Conservation (phyloP, 2,113 vertebrate species). For the Pao palembangensis region DNA sequence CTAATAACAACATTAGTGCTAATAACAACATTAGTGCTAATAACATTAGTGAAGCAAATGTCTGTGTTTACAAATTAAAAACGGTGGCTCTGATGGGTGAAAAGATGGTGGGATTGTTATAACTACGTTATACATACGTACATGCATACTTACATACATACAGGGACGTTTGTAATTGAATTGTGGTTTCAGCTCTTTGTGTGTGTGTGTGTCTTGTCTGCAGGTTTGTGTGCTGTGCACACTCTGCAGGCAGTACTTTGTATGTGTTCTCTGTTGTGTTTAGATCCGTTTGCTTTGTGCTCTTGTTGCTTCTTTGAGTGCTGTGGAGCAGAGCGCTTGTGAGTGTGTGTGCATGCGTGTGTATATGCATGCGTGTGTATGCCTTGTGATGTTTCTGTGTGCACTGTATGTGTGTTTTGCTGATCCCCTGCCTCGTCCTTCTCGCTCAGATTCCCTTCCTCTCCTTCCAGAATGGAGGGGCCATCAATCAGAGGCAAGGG, state of each 20-base stretch:
- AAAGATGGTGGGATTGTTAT: too few relatives aligned
- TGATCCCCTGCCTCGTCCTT: constrained; percentile 29
- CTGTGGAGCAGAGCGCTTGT: constrained; percentile 13
- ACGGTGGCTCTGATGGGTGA: too few relatives aligned
- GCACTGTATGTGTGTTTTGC: constrained; percentile 43
- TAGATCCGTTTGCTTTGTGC: constrained; percentile 55
- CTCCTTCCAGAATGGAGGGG: constrained; percentile 70
- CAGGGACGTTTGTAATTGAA: too few relatives aligned
- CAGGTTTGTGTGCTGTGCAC: constrained; percentile 53
- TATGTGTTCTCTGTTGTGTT: constrained; percentile 58
- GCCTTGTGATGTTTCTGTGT: constrained; percentile 19
- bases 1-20: too few relatives aligned
- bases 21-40: too few relatives aligned
- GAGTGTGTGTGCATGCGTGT: constrained; percentile 11
- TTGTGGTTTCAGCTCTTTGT: neutral
- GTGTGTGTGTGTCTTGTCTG: constrained; percentile 28
- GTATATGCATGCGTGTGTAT: constrained; percentile 20
- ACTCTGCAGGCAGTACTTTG: constrained; percentile 56
- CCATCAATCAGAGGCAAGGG: constrained; percentile 75
- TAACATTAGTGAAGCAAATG: too few relatives aligned
- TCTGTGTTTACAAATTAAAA: too few relatives aligned
- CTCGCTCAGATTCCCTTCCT: constrained; percentile 62
- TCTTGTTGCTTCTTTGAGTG: constrained; percentile 31
- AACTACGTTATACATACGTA: too few relatives aligned
- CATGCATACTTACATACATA: too few relatives aligned